These are phyloP conservation scores for Unio delphinus DNA, from an alignment of 2,888 invertebrate species.

Conservation along the genomic window DNA sequence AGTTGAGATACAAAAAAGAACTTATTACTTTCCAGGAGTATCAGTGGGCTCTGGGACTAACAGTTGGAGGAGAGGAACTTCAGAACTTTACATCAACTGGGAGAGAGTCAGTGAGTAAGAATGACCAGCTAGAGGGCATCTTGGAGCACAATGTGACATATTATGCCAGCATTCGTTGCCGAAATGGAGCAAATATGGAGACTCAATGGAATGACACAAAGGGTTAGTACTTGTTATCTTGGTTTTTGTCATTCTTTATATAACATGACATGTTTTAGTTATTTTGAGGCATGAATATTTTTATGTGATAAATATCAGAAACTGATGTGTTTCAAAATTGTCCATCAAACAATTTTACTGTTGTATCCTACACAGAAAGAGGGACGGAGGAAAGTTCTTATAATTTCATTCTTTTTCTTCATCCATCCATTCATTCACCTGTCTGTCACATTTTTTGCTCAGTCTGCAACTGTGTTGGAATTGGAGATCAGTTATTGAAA, in stretches of 20 bases:
- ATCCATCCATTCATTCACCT: too few species aligned
- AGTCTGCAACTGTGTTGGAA: too few species aligned
- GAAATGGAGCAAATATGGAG: conserved; percentile 28
- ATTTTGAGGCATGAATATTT: neutral
- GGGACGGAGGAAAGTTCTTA: too few species aligned
- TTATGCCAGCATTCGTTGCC: conserved; percentile 28
- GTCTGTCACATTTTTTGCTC: too few species aligned
- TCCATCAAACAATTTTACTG: neutral
- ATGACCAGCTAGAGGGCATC: conserved; percentile 26
- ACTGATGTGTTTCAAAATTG: too few species aligned
- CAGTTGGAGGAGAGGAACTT: conserved; percentile 28
- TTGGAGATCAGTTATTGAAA: too few species aligned
- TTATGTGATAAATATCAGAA: neutral
- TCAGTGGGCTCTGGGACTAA: conserved; percentile 40
- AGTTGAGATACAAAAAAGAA: too few species aligned
- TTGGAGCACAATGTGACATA: conserved; percentile 28
- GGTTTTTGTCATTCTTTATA: neutral
- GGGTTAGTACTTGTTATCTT: conserved; percentile 5
- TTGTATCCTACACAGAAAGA: too few species aligned
- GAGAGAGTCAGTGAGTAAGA: conserved; percentile 23
- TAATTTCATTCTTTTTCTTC: neutral
- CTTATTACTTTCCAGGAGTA: conserved; percentile 26
- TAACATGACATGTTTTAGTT: conserved; percentile 3
- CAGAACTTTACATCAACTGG: conserved; percentile 36
- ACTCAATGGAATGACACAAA: conserved; percentile 17